These are phyloP conservation scores for Lanius collurio DNA, from an alignment of 2,113 vertebrate genomes.

Conservation along the genomic window DNA sequence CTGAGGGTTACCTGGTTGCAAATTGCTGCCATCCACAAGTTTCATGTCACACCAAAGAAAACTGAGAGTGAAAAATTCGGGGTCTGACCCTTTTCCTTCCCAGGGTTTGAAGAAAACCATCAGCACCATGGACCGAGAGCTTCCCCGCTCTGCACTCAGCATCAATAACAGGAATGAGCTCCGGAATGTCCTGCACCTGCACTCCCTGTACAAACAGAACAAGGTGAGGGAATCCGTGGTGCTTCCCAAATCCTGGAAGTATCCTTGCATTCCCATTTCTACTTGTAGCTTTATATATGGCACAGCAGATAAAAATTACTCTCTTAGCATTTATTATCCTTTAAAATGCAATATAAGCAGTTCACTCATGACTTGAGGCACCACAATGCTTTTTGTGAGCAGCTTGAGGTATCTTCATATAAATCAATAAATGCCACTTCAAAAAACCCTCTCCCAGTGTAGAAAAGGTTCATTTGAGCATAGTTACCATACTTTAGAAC, in stretches of 20 bases:
- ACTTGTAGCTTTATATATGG: fast-evolving
- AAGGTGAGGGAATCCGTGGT: slow-evolving; percentile 71
- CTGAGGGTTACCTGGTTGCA: background rate
- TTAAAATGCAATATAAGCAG: background rate
- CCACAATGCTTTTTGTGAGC: background rate
- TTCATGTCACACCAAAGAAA: background rate
- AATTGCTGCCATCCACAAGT: background rate
- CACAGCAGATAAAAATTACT: background rate
- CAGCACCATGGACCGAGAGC: slow-evolving; percentile 86
- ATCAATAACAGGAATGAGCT: slow-evolving; percentile 89
- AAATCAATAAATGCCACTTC: background rate
- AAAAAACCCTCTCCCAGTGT: background rate
- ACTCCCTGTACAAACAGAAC: slow-evolving; percentile 85
- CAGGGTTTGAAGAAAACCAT: slow-evolving; percentile 89
- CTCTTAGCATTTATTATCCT: background rate
- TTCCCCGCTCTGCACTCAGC: slow-evolving; percentile 84
- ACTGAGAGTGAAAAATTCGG: background rate
- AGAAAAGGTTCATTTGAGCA: background rate
- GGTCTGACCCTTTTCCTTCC: background rate
- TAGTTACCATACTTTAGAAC: background rate
- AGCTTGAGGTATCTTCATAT: background rate
- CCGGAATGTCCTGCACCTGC: slow-evolving; percentile 83
- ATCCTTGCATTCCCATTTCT: too few relatives aligned
- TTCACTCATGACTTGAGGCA: background rate
- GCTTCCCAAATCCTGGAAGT: background rate